A percentile compares a stretch with the other conserved stretches of the same genome.
Evolutionary conservation across 2,113 vertebrate species (phyloP).

Genomic region (Mustela nigripes): DNA sequence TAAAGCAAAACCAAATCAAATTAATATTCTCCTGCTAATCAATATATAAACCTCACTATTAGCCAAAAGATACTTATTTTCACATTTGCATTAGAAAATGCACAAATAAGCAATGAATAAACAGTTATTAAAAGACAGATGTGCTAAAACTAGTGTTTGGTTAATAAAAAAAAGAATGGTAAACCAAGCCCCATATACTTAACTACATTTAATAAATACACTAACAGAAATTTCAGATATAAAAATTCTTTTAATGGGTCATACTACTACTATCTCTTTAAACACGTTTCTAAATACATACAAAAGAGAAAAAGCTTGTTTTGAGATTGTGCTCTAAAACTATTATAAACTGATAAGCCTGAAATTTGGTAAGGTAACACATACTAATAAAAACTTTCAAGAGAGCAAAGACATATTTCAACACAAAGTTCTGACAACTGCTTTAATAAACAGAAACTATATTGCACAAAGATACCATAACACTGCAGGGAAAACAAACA

Average conservation of each 20-base stretch:
- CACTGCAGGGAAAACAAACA: not conserved
- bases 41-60: not conserved
- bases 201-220: not conserved
- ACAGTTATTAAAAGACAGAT: not conserved
- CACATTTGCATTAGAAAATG: slow-evolving; percentile 8
- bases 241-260: slow-evolving; percentile 1
- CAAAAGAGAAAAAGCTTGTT: not conserved
- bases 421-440: not conserved
- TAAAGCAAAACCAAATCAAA: not conserved
- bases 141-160: not conserved
- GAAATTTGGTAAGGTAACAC: not conserved
- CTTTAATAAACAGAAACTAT: not conserved
- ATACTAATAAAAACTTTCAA: slow-evolving; percentile 36
- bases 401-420: not conserved
- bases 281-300: not conserved
- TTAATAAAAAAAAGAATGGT: not conserved
- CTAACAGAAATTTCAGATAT: slow-evolving; percentile 3
- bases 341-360: slow-evolving; percentile 8
- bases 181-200: not conserved
- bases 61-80: slow-evolving; percentile 26
- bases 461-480: not conserved
- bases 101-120: slow-evolving; percentile 31
- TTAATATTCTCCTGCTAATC: not conserved
- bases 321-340: not conserved
- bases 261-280: not conserved